Evolutionary conservation across 2,113 vertebrate genomes (phyloP).

Genomic region (Protobothrops flavoviridis): DNA sequence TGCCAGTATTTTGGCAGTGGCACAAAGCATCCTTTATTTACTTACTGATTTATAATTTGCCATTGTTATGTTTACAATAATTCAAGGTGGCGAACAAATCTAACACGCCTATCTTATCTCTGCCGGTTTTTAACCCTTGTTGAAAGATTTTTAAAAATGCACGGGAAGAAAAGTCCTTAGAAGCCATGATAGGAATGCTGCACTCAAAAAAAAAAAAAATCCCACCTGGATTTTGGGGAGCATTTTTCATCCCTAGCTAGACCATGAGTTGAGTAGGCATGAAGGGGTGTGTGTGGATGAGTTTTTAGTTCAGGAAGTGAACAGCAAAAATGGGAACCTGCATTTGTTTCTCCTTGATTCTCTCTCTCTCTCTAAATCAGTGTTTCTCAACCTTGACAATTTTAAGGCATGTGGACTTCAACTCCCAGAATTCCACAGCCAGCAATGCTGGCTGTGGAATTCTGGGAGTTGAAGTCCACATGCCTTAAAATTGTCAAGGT

Average conservation of each 20-base stretch:
- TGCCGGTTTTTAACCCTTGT: background rate
- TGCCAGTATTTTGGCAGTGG: background rate
- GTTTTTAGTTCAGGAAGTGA: background rate
- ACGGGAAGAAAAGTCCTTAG: background rate
- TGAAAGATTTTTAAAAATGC: too few species aligned
- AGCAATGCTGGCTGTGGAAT: too few species aligned
- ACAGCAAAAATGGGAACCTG: background rate
- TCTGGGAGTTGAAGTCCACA: too few species aligned
- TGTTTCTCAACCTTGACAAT: too few species aligned
- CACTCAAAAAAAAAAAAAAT: background rate
- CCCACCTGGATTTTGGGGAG: background rate
- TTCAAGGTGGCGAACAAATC: background rate
- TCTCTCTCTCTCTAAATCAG: too few species aligned
- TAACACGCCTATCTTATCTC: background rate
- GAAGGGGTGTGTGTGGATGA: background rate
- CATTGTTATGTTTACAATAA: background rate
- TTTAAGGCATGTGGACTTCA: too few species aligned
- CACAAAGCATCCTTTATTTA: background rate
- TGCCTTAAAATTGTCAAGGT: too few species aligned
- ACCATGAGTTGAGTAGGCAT: background rate
- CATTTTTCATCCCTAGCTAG: background rate
- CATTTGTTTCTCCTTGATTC: background rate
- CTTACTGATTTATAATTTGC: background rate
- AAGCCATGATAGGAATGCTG: background rate
- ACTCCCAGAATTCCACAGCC: too few species aligned